Evolutionary conservation across 2,797 vertebrate species (phyloP).

Genomic region (Etheostoma nigrum): DNA sequence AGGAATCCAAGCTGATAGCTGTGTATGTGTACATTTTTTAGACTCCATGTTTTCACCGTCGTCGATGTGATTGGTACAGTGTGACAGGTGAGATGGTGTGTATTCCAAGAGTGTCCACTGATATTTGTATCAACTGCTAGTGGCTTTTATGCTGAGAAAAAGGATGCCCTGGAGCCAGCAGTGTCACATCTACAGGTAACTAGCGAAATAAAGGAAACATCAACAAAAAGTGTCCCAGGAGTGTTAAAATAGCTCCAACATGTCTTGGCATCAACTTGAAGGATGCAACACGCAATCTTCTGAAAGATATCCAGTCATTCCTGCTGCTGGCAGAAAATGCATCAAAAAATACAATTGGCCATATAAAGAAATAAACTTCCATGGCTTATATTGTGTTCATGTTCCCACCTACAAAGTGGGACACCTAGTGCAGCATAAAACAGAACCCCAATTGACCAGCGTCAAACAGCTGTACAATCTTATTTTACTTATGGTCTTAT

Average conservation of each 20-base stretch:
- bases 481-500: background rate
- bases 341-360: conserved; percentile 13
- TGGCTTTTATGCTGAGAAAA: conserved; percentile 77
- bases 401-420: conserved; percentile 1
- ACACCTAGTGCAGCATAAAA: background rate
- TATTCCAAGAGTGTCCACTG: conserved; percentile 77
- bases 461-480: conserved; percentile 5
- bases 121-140: conserved; percentile 76
- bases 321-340: conserved; percentile 10
- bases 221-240: conserved; percentile 65
- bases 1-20: conserved; percentile 69
- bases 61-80: conserved; percentile 70
- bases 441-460: background rate
- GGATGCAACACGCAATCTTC: conserved; percentile 53
- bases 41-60: conserved; percentile 75
- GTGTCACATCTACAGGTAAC: conserved; percentile 78
- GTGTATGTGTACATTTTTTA: conserved; percentile 72
- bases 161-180: conserved; percentile 78
- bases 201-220: conserved; percentile 67
- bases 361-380: background rate
- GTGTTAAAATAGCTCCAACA: conserved; percentile 66
- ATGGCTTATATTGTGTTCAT: background rate
- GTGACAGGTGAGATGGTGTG: conserved; percentile 80
- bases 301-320: conserved; percentile 31
- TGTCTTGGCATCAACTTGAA: conserved; percentile 60